Evolutionary conservation across 2,888 invertebrate genomes (phyloP), one percentile per base, ranked within the genome.

Genomic region (Euphydryas editha): DNA sequence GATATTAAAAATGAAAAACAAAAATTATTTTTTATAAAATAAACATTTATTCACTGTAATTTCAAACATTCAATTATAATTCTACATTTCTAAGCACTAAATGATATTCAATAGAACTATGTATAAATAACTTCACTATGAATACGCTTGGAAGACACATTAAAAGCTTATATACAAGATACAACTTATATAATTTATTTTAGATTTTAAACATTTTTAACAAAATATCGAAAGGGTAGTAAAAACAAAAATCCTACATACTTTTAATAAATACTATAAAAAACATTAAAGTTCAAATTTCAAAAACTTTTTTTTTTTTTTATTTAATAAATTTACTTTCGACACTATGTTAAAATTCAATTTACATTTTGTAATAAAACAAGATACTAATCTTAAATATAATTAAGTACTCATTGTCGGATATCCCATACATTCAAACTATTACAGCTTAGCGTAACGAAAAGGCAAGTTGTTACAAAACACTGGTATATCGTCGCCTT

Each of bases 101-200:
- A 10, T 47, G 13, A n/a, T 20, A 8, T 18, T 47, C 18, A n/a
- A 13, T 30, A 15, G n/a, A 51, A 51, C 7, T 51, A 51, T 2
- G n/a, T n/a, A n/a, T n/a, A 24, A 46, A 17, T 24, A n/a, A n/a
- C 5, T 30, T n/a, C 18, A 24, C 24, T 51, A 51, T 13, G 24
- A 51, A 51, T 24, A 24, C 13, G 2, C 5, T 51, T 51, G 51
- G 51, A 51, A 51, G 51, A 51, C 51, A 51, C 15, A 24, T 24
- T 51, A 18, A 46, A 46, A 51, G 24, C 51, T 51, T 24, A 49
- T 21, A 39, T 39, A 13, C 30, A 30, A 49, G 11, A 39, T 39
- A 13, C 30, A 30, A 30, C 30, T 24, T 6, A 30, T 30, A 30
- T 30, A 30, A 30, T 7, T 8, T 7, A 7, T 30, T 4, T 8